Evolutionary conservation across 2,888 invertebrate species (phyloP), one percentile per base, ranked within the genome.

Genomic region (Alentia gelatinosa): DNA sequence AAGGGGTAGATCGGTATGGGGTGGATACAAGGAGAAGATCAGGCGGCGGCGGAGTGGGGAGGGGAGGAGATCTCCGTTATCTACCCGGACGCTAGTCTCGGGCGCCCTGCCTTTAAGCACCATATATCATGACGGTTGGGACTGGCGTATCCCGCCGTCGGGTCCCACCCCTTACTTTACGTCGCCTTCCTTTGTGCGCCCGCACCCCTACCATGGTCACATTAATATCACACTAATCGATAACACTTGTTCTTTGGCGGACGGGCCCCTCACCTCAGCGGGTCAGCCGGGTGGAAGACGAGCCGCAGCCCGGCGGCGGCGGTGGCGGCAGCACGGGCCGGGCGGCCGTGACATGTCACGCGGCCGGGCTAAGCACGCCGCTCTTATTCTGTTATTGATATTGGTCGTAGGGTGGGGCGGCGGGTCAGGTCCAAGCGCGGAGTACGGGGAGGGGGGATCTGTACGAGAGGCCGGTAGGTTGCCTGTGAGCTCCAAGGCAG

Each of bases 231-330:
- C 26, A 3, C 30, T 3, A 68, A 68, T 68, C 68, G 30, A 68
- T 68, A 68, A 15, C n/a, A 68, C 68, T 68, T 68, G 68, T 68
- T 68, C 68, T 68, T 68, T 68, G 68, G 26, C 68, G 68, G 47
- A 1, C 26, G 68, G 30, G 12, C 68, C 12, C 30, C 1, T 68
- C 26, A 26, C 26, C 68, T 68, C 33, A 68, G 68, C 9, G 9
- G 63, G n/a, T n/a, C n/a, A 63, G 33, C 68, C 68, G 23, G 3
- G 4, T 68, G 68, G 68, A 68, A 68, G 68, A 68, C 68, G 12
- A 68, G 68, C 68, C 68, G 30, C 30, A 9, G 56, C 56, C 56
- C 19, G 56, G 56, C 19, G n/a, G 23, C 5, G 56, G 56, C n/a
- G n/a, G 56, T 12, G 33, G 68, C 68, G 47, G 47, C 68, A 26